Evolutionary conservation across 2,113 vertebrate species (phyloP).

Genomic region (Zosterops hypoxanthus): DNA sequence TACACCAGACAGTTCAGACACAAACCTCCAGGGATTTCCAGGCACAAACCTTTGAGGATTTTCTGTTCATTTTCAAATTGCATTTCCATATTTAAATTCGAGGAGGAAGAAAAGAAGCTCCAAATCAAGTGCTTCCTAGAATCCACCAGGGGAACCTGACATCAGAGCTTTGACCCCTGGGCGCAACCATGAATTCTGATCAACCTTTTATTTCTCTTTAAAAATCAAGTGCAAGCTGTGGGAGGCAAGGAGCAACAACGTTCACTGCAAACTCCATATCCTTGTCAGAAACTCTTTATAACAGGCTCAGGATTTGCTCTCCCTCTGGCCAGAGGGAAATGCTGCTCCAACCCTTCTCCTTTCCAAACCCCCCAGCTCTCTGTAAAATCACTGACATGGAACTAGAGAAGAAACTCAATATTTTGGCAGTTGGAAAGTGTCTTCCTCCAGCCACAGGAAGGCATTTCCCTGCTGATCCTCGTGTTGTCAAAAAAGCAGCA

Average conservation of each 20-base stretch:
- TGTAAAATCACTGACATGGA: neutral
- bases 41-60: neutral
- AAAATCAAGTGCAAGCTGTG: neutral
- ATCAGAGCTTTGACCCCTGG: neutral
- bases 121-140: neutral
- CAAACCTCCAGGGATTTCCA: neutral
- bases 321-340: neutral
- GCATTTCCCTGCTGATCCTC: neutral
- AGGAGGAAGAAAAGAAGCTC: neutral
- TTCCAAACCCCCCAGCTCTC: neutral
- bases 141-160: neutral
- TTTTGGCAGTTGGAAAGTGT: neutral
- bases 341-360: neutral
- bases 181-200: neutral
- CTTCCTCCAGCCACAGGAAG: neutral
- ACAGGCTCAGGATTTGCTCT: neutral
- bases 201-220: constrained; percentile 22
- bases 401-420: neutral
- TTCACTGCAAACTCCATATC: neutral
- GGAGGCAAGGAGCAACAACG: neutral
- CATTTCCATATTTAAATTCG: neutral
- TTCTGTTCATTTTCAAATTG: neutral
- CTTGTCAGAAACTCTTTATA: neutral
- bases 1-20: neutral
- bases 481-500: neutral